phyloP scores from a whole-genome alignment of 2,113 vertebrate genomes.

The Cranoglanis bouderius region DNA sequence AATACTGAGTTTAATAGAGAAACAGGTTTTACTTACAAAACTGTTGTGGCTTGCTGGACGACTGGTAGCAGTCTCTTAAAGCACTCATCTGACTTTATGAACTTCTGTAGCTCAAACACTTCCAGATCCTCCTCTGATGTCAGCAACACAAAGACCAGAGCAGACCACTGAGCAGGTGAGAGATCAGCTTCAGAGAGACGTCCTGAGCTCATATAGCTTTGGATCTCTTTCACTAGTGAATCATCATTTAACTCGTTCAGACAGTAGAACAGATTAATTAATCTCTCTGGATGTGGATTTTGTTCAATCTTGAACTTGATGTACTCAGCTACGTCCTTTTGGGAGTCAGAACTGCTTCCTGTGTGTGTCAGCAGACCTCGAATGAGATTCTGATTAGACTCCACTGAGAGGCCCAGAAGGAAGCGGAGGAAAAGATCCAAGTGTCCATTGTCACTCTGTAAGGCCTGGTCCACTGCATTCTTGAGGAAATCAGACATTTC shows the following conservation, averaged over 20 bases:
- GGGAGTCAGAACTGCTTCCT: not conserved
- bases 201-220: too few species aligned
- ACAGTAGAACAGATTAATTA: not conserved
- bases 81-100: too few species aligned
- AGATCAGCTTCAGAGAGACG: too few species aligned
- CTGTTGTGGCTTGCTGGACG: too few species aligned
- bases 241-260: slow-evolving; percentile 26
- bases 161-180: too few species aligned
- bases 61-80: too few species aligned
- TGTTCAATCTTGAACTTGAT: slow-evolving; percentile 29
- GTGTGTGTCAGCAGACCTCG: slow-evolving; percentile 13
- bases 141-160: too few species aligned
- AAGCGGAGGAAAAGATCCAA: slow-evolving; percentile 23
- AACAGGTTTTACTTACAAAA: too few species aligned
- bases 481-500: not conserved
- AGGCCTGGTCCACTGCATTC: not conserved
- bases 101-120: too few species aligned
- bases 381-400: slow-evolving; percentile 34
- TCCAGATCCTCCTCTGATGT: slow-evolving; percentile 38
- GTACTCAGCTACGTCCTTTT: not conserved
- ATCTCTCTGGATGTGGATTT: slow-evolving; percentile 32
- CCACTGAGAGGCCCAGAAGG: slow-evolving; percentile 34
- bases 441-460: slow-evolving; percentile 29
- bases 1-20: not conserved
- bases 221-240: slow-evolving; percentile 36